These are phyloP conservation scores for Amiota communis DNA, from an alignment of 2,888 invertebrate genomes.

Conservation along the genomic window DNA sequence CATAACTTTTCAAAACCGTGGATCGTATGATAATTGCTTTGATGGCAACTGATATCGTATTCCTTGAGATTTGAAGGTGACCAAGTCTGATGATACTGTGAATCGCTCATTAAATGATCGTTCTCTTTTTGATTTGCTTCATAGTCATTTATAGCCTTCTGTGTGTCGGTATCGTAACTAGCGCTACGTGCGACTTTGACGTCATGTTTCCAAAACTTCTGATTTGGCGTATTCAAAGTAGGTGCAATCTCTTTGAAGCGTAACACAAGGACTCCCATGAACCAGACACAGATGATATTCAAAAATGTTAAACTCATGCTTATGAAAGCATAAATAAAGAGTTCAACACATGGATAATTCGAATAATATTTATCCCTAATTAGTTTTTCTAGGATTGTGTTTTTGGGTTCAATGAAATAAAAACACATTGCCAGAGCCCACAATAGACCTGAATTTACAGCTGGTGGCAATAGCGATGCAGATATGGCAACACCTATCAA, in stretches of 20 bases:
- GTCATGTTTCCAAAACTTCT: slow-evolving; percentile 78
- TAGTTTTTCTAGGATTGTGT: slow-evolving; percentile 62
- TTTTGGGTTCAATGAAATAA: slow-evolving; percentile 72
- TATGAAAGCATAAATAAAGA: slow-evolving; percentile 78
- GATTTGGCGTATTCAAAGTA: slow-evolving; percentile 72
- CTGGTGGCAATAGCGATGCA: slow-evolving; percentile 84
- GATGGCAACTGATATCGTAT: neutral
- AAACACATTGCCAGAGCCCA: slow-evolving; percentile 78
- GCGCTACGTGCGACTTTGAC: slow-evolving; percentile 76
- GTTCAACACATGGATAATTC: slow-evolving; percentile 76
- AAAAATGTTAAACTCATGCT: slow-evolving; percentile 81
- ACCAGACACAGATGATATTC: slow-evolving; percentile 82
- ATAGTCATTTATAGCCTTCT: slow-evolving; percentile 54
- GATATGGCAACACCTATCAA: slow-evolving; percentile 87
- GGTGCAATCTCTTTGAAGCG: slow-evolving; percentile 81
- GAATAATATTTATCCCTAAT: slow-evolving; percentile 75
- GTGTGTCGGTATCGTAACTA: slow-evolving; percentile 71
- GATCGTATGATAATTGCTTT: slow-evolving; percentile 50
- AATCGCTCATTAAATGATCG: slow-evolving; percentile 32
- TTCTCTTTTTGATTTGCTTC: slow-evolving; percentile 53
- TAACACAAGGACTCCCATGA: slow-evolving; percentile 80
- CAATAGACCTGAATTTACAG: slow-evolving; percentile 82
- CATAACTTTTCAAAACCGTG: slow-evolving; percentile 58
- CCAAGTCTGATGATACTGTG: slow-evolving; percentile 58
- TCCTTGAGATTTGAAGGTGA: slow-evolving; percentile 50